Evolutionary conservation across 2,113 vertebrate species (phyloP).

Genomic region (Enhydra lutris): DNA sequence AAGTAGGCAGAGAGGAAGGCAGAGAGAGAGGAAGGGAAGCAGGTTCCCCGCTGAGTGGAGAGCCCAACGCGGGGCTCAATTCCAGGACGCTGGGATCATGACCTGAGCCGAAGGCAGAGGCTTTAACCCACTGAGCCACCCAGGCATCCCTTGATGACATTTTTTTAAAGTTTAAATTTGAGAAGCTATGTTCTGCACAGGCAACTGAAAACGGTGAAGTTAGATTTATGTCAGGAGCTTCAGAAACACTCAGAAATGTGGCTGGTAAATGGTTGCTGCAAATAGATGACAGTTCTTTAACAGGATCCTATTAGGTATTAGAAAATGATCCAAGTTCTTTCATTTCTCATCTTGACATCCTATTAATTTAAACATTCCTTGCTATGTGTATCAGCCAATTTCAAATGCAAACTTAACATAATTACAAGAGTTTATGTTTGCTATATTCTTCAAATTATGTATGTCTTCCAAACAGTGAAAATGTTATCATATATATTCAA

Average conservation of each 20-base stretch:
- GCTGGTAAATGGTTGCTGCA: neutral
- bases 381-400: neutral
- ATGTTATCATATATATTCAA: neutral
- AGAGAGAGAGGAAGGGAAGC: too few species aligned
- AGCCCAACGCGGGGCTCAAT: too few species aligned
- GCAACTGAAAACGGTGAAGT: neutral
- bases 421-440: neutral
- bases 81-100: too few species aligned
- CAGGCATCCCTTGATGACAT: neutral
- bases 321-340: neutral
- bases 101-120: too few species aligned
- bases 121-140: too few species aligned
- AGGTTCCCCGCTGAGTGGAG: too few species aligned
- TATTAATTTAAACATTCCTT: neutral
- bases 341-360: neutral
- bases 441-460: neutral
- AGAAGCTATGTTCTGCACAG: neutral
- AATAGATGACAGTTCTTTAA: neutral
- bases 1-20: too few species aligned
- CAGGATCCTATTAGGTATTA: neutral
- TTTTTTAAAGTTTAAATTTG: neutral
- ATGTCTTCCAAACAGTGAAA: neutral
- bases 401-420: neutral
- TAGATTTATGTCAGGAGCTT: neutral
- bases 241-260: neutral